Evolutionary conservation across 2,797 vertebrate genomes (phyloP), one percentile per base, ranked within the genome.

Genomic region (Coregonus suidteri): DNA sequence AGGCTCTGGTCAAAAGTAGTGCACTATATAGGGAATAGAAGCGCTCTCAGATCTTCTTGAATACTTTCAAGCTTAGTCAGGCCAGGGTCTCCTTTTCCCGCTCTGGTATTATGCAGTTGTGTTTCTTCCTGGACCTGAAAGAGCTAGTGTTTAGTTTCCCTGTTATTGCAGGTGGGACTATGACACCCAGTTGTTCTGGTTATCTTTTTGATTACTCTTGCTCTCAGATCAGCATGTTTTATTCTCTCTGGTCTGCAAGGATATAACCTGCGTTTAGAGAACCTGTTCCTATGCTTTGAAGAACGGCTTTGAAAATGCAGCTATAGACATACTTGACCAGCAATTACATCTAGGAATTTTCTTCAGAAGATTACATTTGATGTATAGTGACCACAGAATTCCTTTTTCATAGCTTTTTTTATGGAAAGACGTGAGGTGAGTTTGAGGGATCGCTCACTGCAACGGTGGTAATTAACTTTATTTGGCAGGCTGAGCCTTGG

Each of bases 401-500:
- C 6, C 11, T 15, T 65, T 30, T 35, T 62, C 53, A n/a, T 67
- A 56, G 73, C 31, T 4, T 34, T 71, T 78, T 11, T 66, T 31
- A 69, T 18, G 37, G 31, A 81, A 82, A 79, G 71, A 81, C 41
- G 41, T 11, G 6, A 70, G 35, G 82, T 84, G 74, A 81, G 83
- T 81, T 86, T 79, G 51, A 11, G 41, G 68, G 62, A 67, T 20
- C n/a, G 34, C 54, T 53, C n/a, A 64, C 76, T 52, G 41, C 70
- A 51, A 79, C 56, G 70, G 83, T 77, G 75, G 79, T 74, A 88
- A 74, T 87, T 85, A 74, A 84, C 88, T 87, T 86, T 59, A 76
- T 84, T 89, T 85, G 85, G 52, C 88, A 84, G 79, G 80, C 80
- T 52, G 82, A 85, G 80, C 91, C 89, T 79, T 86, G 85, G 91